Percentiles rank a stretch among this genome's conserved stretches.
phyloP scores from a whole-genome alignment of 2,113 vertebrate genomes.

The Microcebus tavaratra region DNA sequence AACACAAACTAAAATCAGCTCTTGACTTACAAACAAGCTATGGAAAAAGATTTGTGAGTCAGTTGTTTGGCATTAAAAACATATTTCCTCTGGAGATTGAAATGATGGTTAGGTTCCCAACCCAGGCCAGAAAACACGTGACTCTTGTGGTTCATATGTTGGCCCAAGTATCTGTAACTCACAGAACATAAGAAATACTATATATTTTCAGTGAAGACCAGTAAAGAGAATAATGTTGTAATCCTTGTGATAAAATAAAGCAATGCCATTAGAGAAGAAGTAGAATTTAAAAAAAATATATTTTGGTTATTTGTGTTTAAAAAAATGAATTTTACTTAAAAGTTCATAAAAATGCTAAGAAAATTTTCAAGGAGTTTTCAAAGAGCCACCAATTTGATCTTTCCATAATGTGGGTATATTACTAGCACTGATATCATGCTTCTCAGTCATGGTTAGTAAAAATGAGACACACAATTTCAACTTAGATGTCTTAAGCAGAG shows the following conservation, averaged over 20 bases:
- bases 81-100: neutral
- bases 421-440: neutral
- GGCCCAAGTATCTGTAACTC: neutral
- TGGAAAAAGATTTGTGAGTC: neutral
- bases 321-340: neutral
- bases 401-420: neutral
- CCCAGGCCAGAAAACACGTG: neutral
- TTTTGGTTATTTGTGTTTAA: neutral
- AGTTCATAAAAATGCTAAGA: neutral
- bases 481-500: neutral
- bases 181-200: neutral
- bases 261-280: neutral
- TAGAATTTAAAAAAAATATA: neutral
- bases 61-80: neutral
- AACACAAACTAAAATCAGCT: conserved; percentile 9
- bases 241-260: neutral
- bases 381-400: neutral
- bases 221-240: neutral
- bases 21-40: neutral
- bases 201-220: neutral
- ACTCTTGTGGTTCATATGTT: neutral
- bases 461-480: neutral
- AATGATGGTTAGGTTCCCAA: neutral
- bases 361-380: neutral
- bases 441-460: neutral